Evolutionary conservation across 2,888 invertebrate species (phyloP).

Genomic region (Phengaris alcon): DNA sequence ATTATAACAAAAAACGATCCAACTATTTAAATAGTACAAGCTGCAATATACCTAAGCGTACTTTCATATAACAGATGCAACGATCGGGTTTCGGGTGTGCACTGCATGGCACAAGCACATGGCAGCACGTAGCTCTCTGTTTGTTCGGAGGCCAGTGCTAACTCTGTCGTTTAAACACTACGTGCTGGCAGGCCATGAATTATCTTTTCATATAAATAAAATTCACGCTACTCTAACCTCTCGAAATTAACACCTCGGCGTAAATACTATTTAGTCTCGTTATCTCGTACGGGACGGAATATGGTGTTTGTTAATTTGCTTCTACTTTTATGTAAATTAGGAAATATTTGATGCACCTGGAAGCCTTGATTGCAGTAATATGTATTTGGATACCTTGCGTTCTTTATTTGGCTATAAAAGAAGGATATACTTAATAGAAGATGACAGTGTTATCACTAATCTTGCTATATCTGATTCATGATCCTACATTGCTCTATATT

Average conservation of each 20-base stretch:
- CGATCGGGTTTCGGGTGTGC: conserved; percentile 45
- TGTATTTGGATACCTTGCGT: background rate
- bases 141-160: conserved; percentile 74
- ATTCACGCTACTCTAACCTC: conserved; percentile 79
- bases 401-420: too few species aligned
- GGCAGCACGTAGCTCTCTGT: conserved; percentile 54
- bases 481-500: too few species aligned
- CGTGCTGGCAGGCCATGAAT: conserved; percentile 74
- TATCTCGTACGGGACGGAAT: conserved; percentile 61
- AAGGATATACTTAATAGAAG: too few species aligned
- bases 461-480: too few species aligned
- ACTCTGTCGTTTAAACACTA: conserved; percentile 77
- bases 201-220: conserved; percentile 80
- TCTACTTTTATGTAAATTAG: background rate
- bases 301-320: conserved; percentile 29
- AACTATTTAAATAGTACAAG: too few species aligned
- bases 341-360: background rate
- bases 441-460: too few species aligned
- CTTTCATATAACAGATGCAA: conserved; percentile 37
- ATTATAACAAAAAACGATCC: too few species aligned
- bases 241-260: conserved; percentile 78
- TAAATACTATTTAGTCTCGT: conserved; percentile 74
- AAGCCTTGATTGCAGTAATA: background rate
- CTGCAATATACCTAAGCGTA: too few species aligned
- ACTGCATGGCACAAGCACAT: conserved; percentile 30